Evolutionary conservation across 1,140 invertebrate species (phyloP).

Genomic region (Pseudomyrmex concolor): DNA sequence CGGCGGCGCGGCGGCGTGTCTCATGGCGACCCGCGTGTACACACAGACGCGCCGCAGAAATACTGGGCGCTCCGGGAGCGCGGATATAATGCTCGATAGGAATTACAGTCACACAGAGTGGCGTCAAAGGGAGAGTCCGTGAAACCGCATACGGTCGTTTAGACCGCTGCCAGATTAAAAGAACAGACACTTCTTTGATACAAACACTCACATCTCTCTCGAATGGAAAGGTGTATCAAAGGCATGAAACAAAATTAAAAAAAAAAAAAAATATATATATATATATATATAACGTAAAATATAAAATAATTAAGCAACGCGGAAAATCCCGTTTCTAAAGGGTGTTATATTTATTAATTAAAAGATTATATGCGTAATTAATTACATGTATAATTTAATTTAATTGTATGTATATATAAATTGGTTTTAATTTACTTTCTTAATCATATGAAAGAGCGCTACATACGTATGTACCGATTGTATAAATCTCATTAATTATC

Average conservation of each 20-base stretch:
- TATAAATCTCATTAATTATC: not conserved
- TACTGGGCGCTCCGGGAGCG: slow-evolving; percentile 32
- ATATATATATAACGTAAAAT: not conserved
- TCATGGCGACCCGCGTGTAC: not conserved
- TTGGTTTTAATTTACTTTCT: not conserved
- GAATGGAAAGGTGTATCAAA: no score
- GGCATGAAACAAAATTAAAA: no score
- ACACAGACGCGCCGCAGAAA: slow-evolving; percentile 50
- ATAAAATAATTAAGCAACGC: not conserved
- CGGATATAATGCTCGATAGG: slow-evolving; percentile 55
- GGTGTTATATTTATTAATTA: no score
- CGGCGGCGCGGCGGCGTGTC: not conserved
- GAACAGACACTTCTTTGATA: not conserved
- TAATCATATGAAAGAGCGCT: not conserved
- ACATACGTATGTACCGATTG: no score
- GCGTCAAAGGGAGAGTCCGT: slow-evolving; percentile 26
- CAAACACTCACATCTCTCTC: not conserved
- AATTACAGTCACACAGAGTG: slow-evolving; percentile 57
- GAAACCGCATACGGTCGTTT: slow-evolving; percentile 38
- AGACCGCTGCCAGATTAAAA: not conserved
- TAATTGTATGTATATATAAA: not conserved
- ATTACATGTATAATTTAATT: not conserved
- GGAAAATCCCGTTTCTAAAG: no score
- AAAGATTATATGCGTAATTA: no score
- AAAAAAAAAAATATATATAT: no score